Conservation (phyloP, 2,113 vertebrate genomes). For the Neolamprologus hecqui region DNA sequence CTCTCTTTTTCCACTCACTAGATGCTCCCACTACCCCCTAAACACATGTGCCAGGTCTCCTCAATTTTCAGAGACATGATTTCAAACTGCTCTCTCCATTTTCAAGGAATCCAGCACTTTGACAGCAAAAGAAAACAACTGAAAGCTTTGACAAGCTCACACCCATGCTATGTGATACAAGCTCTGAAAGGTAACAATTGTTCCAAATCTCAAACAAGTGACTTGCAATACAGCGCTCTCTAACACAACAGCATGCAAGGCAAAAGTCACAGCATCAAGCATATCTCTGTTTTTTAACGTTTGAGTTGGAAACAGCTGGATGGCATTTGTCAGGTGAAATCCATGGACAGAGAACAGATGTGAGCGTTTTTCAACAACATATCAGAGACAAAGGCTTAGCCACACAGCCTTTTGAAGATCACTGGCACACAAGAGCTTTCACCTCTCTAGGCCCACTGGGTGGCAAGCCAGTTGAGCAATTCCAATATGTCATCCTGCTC, state of each 20-base stretch:
- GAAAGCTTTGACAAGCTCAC: conserved; percentile 52
- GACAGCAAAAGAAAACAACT: conserved; percentile 47
- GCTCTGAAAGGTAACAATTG: conserved; percentile 59
- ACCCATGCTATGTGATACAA: conserved; percentile 59
- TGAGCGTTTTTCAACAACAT: conserved; percentile 57
- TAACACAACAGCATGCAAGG: conserved; percentile 89
- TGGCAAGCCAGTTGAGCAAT: conserved; percentile 96
- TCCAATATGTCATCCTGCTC: conserved; percentile 99
- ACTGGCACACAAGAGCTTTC: conserved; percentile 98
- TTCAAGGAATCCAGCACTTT: conserved; percentile 77
- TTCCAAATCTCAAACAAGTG: conserved; percentile 72
- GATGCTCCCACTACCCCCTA: conserved; percentile 72
- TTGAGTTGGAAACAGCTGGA: conserved; percentile 82
- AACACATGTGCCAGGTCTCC: conserved; percentile 97
- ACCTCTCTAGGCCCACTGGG: conserved; percentile 99
- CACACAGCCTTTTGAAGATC: conserved; percentile 98
- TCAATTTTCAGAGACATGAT: conserved; percentile 86
- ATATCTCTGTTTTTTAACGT: conserved; percentile 27
- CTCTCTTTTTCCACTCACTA: conserved; percentile 79
- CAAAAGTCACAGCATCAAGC: conserved; percentile 76
- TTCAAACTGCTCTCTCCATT: conserved; percentile 94
- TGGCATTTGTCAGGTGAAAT: conserved; percentile 74
- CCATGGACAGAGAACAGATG: conserved; percentile 90
- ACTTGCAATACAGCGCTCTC: conserved; percentile 78
- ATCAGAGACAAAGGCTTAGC: conserved; percentile 79